Evolutionary conservation across 2,888 invertebrate genomes (phyloP).

Genomic region (Ichneumon xanthorius): DNA sequence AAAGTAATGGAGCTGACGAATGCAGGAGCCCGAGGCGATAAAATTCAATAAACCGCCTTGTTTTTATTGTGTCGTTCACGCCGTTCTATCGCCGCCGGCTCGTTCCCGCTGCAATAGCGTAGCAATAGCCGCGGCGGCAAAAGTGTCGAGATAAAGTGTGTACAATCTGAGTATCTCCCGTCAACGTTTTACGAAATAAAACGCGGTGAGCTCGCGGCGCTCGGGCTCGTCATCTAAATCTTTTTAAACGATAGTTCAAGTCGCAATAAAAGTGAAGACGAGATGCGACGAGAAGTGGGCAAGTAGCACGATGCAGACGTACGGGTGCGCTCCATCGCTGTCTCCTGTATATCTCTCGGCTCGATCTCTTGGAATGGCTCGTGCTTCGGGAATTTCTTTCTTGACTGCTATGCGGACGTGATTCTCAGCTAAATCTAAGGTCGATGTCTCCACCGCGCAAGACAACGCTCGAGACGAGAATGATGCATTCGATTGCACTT

Average conservation of each 20-base stretch:
- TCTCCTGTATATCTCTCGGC: slow-evolving; percentile 50
- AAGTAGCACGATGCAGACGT: slow-evolving; percentile 58
- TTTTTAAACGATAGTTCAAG: slow-evolving; percentile 69
- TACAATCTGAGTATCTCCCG: slow-evolving; percentile 59
- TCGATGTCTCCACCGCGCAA: not conserved
- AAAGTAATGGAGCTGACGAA: slow-evolving; percentile 68
- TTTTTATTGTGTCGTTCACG: slow-evolving; percentile 68
- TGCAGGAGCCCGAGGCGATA: slow-evolving; percentile 63
- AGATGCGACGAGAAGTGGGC: slow-evolving; percentile 66
- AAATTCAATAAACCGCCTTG: slow-evolving; percentile 68
- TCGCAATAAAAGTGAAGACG: slow-evolving; percentile 67
- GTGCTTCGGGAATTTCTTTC: slow-evolving; percentile 45
- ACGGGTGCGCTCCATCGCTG: slow-evolving; percentile 47
- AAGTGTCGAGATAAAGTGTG: slow-evolving; percentile 64
- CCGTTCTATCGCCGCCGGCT: slow-evolving; percentile 60
- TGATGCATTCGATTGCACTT: not conserved
- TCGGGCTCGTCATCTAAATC: slow-evolving; percentile 63
- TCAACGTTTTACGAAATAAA: slow-evolving; percentile 66
- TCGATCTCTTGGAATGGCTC: slow-evolving; percentile 56
- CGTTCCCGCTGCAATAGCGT: slow-evolving; percentile 34
- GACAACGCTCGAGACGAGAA: not conserved
- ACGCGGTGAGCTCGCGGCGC: slow-evolving; percentile 2
- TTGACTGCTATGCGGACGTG: slow-evolving; percentile 39
- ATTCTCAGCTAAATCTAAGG: slow-evolving; percentile 55
- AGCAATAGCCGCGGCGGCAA: slow-evolving; percentile 49